Evolutionary conservation across 2,888 invertebrate species (phyloP).

Genomic region (Drosophila putrida): DNA sequence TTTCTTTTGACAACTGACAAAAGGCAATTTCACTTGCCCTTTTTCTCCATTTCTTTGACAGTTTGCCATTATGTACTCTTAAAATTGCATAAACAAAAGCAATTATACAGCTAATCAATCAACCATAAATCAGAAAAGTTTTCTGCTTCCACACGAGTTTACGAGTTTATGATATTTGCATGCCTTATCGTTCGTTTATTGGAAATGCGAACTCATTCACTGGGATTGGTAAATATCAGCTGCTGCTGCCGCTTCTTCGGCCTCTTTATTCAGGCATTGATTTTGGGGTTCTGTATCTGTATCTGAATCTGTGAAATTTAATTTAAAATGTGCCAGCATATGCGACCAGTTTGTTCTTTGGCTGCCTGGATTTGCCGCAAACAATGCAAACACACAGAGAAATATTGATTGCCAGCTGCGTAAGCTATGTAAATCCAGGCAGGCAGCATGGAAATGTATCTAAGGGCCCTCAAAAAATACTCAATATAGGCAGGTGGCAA

Average conservation of each 20-base stretch:
- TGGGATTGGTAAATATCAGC: constrained; percentile 7
- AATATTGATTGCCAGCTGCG: constrained; percentile 52
- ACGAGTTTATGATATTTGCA: constrained; percentile 36
- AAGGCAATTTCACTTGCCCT: not conserved
- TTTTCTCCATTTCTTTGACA: not conserved
- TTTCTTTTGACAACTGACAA: not conserved
- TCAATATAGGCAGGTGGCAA: constrained; percentile 52
- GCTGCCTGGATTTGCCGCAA: constrained; percentile 18
- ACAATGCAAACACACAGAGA: constrained; percentile 21
- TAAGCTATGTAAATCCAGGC: constrained; percentile 41
- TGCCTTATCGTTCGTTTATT: constrained; percentile 29
- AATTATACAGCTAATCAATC: constrained; percentile 54
- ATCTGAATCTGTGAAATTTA: constrained; percentile 17
- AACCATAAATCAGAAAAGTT: constrained; percentile 29
- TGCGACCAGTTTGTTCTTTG: constrained; percentile 25
- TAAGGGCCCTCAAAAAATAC: not conserved
- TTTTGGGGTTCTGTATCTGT: not conserved
- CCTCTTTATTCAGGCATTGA: not conserved
- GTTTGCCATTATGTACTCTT: constrained; percentile 24
- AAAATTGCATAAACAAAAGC: constrained; percentile 6
- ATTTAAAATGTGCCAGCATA: constrained; percentile 45
- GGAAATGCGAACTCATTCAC: not conserved
- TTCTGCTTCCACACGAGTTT: constrained; percentile 13
- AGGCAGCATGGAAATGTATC: constrained; percentile 64
- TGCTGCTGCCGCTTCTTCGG: not conserved